Evolutionary conservation across 53 echinoderm and acorn worm genomes (phyloP).

Genomic region (Pentamera pediparva): DNA sequence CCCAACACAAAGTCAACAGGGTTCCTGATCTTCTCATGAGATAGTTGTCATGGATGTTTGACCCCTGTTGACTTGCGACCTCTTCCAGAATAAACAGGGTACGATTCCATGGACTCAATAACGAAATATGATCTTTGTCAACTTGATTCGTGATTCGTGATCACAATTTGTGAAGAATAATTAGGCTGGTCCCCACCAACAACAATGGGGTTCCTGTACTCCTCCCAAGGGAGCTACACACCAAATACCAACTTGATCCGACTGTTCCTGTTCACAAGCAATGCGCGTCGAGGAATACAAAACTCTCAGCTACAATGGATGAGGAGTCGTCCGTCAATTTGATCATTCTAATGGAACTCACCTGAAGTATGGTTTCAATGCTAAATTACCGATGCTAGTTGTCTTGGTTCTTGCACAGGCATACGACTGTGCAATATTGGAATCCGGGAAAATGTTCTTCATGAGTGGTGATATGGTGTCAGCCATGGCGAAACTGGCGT

Average conservation of each 20-base stretch:
- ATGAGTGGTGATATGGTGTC: slow-evolving; percentile 19
- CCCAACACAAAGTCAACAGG: not conserved
- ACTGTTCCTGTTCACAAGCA: not conserved
- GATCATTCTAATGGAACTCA: not conserved
- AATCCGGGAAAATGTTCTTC: slow-evolving; percentile 32
- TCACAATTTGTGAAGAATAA: not conserved
- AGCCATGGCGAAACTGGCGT: slow-evolving; percentile 10
- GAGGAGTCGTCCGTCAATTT: not conserved
- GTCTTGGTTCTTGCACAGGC: not conserved
- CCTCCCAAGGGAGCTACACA: not conserved
- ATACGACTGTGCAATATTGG: slow-evolving; percentile 19
- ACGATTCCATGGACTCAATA: not conserved
- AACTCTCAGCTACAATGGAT: not conserved
- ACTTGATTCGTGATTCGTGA: not conserved
- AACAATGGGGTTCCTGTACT: too few species aligned
- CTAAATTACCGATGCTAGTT: not conserved
- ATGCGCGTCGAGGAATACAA: not conserved
- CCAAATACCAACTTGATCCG: not conserved
- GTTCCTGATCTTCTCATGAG: not conserved
- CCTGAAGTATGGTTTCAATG: not conserved
- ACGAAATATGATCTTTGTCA: not conserved
- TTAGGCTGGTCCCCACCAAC: not conserved
- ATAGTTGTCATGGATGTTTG: not conserved
- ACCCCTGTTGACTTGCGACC: too few species aligned
- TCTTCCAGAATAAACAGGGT: not conserved